These are phyloP conservation scores for Palythoa grandis DNA, from an alignment of 92 coral and sea anemone genomes.

Conservation along the genomic window DNA sequence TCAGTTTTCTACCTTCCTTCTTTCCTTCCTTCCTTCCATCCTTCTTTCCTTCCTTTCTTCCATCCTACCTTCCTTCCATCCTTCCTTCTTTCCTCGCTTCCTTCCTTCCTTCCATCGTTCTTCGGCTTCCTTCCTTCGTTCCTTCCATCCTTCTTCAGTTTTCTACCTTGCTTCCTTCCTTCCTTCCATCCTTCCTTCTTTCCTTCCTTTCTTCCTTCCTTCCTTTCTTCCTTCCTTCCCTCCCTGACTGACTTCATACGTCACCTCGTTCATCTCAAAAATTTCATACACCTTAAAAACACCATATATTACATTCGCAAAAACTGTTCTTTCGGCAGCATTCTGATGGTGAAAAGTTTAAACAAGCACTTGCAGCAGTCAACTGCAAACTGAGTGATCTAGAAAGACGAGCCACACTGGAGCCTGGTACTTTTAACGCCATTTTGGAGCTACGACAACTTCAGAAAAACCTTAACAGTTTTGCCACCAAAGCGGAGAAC, in stretches of 20 bases:
- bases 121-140: background rate
- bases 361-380: conserved; percentile 29
- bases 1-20: background rate
- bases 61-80: background rate
- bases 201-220: background rate
- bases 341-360: conserved; percentile 30
- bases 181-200: background rate
- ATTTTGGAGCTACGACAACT: conserved; percentile 35
- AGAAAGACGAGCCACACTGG: conserved; percentile 3
- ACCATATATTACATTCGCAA: background rate
- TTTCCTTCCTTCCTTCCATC: background rate
- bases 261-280: background rate
- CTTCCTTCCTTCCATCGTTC: background rate
- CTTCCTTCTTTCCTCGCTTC: background rate
- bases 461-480: conserved; percentile 33
- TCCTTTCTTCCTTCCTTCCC: background rate
- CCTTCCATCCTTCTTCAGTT: background rate
- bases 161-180: background rate
- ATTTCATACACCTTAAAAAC: background rate
- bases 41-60: background rate
- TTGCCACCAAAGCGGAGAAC: conserved; percentile 14
- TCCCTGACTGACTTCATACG: background rate
- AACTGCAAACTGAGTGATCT: conserved; percentile 27
- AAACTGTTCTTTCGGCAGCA: background rate
- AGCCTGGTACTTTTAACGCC: conserved; percentile 20